Percentiles rank a stretch among this genome's conserved stretches.
Conservation (phyloP, 2,888 invertebrate genomes). For the Pachymerium ferrugineum region DNA sequence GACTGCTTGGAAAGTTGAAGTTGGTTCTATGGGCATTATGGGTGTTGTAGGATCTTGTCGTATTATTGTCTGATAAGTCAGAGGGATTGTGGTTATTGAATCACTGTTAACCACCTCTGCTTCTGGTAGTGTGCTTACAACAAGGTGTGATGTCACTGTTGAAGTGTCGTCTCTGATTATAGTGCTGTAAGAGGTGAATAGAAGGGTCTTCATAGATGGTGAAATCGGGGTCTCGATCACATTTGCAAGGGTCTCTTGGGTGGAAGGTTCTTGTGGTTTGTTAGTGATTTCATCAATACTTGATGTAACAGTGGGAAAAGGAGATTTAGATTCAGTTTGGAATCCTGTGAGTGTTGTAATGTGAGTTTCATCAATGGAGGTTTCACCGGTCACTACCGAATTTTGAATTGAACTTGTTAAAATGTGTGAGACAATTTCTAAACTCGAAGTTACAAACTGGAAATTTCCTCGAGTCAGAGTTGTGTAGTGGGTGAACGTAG, state of each 20-base stretch:
- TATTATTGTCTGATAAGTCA: background rate
- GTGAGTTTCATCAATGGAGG: background rate
- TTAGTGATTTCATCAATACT: too few relatives aligned
- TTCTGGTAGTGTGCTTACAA: background rate
- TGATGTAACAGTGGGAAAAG: constrained; percentile 2
- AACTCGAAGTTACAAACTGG: constrained; percentile 73
- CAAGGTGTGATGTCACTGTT: constrained; percentile 1
- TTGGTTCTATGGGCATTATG: background rate
- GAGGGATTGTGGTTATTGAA: background rate
- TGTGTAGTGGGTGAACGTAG: constrained; percentile 71
- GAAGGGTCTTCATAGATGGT: background rate
- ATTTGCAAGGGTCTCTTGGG: constrained; percentile 2
- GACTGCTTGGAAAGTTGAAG: too few relatives aligned
- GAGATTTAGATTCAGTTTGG: background rate
- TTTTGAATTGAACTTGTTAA: constrained; percentile 62
- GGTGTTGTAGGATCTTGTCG: background rate
- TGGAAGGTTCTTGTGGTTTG: too few relatives aligned
- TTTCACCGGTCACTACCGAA: background rate
- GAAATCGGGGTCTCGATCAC: background rate
- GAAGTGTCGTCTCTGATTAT: constrained; percentile 7
- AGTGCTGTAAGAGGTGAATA: constrained; percentile 29
- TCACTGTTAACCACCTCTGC: background rate
- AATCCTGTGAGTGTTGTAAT: constrained; percentile 17
- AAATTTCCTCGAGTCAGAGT: constrained; percentile 75
- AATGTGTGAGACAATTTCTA: constrained; percentile 80